Percentiles rank a stretch among this genome's conserved stretches.
phyloP scores from a whole-genome alignment of 2,113 vertebrate species.

The Fukomys damarensis region DNA sequence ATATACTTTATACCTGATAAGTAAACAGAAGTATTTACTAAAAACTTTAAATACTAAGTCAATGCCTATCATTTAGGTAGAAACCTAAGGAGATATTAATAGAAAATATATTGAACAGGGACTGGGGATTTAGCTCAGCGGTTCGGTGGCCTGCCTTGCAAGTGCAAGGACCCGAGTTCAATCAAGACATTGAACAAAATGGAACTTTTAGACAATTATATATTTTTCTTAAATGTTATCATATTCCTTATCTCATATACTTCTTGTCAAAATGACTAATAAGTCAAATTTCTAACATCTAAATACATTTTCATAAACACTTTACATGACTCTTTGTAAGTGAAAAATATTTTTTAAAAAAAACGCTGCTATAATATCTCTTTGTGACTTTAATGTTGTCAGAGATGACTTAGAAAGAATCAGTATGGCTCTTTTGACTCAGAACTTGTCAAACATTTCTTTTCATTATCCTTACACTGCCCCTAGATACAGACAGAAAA shows the following conservation, averaged over 20 bases:
- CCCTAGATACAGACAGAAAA: conserved; percentile 1
- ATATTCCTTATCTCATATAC: background rate
- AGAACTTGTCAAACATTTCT: conserved; percentile 67
- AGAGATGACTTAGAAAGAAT: conserved; percentile 51
- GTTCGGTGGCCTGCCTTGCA: too few relatives aligned
- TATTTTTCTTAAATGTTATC: background rate
- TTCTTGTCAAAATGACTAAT: background rate
- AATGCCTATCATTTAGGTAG: background rate
- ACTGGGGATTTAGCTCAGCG: too few relatives aligned
- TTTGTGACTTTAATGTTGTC: conserved; percentile 36
- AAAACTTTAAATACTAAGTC: too few relatives aligned
- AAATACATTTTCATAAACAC: conserved; percentile 22
- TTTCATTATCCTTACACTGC: conserved; percentile 33
- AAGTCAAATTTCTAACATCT: background rate
- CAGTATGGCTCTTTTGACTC: conserved; percentile 73
- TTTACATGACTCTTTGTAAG: background rate
- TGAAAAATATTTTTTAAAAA: conserved; percentile 38
- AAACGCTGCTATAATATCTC: background rate
- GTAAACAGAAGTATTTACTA: background rate
- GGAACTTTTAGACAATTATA: background rate
- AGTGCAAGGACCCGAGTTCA: too few relatives aligned
- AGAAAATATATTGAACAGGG: background rate
- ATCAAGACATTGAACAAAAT: conserved; percentile 4
- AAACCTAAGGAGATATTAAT: background rate
- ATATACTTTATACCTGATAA: background rate